Evolutionary conservation across 2,113 vertebrate genomes (phyloP).

Genomic region (Phalacrocorax carbo): DNA sequence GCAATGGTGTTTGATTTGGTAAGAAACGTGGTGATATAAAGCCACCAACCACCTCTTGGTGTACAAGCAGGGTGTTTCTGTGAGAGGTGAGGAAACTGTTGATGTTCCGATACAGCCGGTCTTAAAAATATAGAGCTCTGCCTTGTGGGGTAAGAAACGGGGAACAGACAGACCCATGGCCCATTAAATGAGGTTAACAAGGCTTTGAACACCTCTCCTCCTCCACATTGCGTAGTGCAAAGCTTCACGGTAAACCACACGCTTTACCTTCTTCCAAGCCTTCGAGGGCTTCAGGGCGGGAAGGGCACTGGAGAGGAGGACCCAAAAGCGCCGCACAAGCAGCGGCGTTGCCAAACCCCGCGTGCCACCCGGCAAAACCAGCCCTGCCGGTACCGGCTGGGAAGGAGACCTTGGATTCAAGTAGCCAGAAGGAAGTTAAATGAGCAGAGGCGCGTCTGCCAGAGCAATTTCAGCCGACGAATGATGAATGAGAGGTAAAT

Average conservation of each 20-base stretch:
- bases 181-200: background rate
- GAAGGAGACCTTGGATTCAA: background rate
- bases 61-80: background rate
- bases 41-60: background rate
- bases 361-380: background rate
- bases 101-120: fast-evolving
- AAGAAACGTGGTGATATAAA: fast-evolving
- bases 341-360: fast-evolving
- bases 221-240: fast-evolving
- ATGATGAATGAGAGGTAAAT: background rate
- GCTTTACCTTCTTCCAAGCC: background rate
- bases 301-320: background rate
- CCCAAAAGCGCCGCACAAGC: fast-evolving
- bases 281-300: fast-evolving
- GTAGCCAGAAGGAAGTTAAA: background rate
- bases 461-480: background rate
- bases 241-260: background rate
- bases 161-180: background rate
- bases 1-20: no score
- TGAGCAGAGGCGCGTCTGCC: background rate
- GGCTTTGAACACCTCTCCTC: background rate
- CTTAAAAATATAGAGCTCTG: background rate
- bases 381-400: background rate
- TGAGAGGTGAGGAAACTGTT: background rate
- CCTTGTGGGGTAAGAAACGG: background rate